Percentiles rank a stretch among this genome's conserved stretches.
Evolutionary conservation across 2,797 vertebrate genomes (phyloP).

Genomic region (Pelodytes ibericus): DNA sequence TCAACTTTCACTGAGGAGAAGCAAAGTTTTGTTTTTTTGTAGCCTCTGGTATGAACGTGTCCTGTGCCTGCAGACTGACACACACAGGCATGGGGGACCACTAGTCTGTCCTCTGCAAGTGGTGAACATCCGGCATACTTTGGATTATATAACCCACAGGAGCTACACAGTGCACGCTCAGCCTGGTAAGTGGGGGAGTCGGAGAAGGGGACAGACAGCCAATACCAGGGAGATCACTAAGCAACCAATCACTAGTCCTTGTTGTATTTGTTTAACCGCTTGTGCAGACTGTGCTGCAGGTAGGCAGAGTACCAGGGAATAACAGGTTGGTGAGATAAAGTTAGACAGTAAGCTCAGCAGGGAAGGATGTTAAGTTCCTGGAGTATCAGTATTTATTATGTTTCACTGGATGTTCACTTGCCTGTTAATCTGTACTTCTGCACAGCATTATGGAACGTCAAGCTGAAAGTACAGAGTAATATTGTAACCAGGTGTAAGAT

Average conservation of each 20-base stretch:
- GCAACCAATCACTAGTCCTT: too few species aligned
- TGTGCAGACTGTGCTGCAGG: background rate
- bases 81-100: constrained; percentile 12
- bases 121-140: background rate
- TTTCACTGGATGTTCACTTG: too few species aligned
- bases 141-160: constrained; percentile 3
- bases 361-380: too few species aligned
- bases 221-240: constrained; percentile 5
- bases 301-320: background rate
- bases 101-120: background rate
- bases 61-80: constrained; percentile 20
- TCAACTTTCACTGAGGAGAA: constrained; percentile 53
- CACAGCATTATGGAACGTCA: too few species aligned
- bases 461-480: too few species aligned
- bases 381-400: too few species aligned
- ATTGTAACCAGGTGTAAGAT: background rate
- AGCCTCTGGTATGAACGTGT: background rate
- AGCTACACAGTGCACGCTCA: background rate
- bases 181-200: constrained; percentile 35
- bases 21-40: constrained; percentile 45
- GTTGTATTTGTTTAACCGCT: too few species aligned
- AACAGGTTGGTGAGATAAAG: background rate
- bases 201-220: background rate
- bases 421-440: too few species aligned
- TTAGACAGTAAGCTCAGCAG: too few species aligned